Percentiles rank a stretch among this genome's conserved stretches.
These are phyloP conservation scores for Pseudococcus jackbeardsleyi DNA, from an alignment of 2,888 invertebrate genomes.

Conservation along the genomic window DNA sequence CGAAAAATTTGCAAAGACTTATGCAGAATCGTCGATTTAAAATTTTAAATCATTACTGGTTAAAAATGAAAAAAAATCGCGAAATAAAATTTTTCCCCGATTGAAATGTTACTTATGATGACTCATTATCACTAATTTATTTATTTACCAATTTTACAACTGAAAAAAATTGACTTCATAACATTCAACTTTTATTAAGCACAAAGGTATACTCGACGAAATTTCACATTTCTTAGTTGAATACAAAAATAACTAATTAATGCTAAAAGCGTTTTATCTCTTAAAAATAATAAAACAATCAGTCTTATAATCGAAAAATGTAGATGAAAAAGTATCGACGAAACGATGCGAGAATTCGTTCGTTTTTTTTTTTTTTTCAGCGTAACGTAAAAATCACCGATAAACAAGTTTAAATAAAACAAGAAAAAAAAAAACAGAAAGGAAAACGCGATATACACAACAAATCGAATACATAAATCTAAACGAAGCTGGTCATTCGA, in stretches of 20 bases:
- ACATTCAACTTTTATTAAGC: slow-evolving; percentile 48
- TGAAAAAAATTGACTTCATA: not conserved
- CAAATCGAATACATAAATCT: not conserved
- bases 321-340: slow-evolving; percentile 25
- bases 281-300: slow-evolving; percentile 57
- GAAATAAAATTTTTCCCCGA: too few relatives aligned
- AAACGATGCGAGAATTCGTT: slow-evolving; percentile 36
- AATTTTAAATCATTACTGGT: too few relatives aligned
- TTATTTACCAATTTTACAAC: too few relatives aligned
- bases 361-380: slow-evolving; percentile 1
- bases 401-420: not conserved
- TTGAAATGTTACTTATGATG: too few relatives aligned
- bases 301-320: slow-evolving; percentile 49
- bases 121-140: too few relatives aligned
- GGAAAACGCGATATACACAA: not conserved
- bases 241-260: slow-evolving; percentile 39
- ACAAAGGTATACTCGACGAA: slow-evolving; percentile 4
- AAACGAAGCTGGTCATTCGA: slow-evolving; percentile 17
- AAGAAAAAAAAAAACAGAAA: not conserved
- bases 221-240: slow-evolving; percentile 6
- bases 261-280: slow-evolving; percentile 54
- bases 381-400: slow-evolving; percentile 11
- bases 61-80: too few relatives aligned
- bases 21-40: too few relatives aligned
- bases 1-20: too few relatives aligned